phyloP scores from a whole-genome alignment of 2,113 vertebrate genomes.

The Entosphenus tridentatus region DNA sequence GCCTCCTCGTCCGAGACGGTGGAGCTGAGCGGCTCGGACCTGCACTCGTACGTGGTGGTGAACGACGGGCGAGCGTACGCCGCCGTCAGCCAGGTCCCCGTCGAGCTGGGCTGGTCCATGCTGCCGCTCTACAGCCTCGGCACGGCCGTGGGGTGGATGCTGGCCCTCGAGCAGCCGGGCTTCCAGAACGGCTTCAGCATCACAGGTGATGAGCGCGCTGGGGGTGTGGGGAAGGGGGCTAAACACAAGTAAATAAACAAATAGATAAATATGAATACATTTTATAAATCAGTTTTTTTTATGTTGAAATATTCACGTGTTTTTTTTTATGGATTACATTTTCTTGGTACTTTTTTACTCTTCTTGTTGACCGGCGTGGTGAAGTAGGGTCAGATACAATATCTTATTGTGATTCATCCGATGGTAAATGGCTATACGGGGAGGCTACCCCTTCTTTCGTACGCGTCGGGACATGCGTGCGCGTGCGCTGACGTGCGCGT shows the following conservation, averaged over 20 bases:
- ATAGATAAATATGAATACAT: background rate
- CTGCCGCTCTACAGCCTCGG: constrained; percentile 55
- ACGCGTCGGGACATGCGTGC: too few species aligned
- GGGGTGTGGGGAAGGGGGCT: too few species aligned
- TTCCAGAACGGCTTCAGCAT: constrained; percentile 62
- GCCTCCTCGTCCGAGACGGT: constrained; percentile 24
- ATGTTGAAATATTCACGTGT: background rate
- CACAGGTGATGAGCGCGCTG: constrained; percentile 25
- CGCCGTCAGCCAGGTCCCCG: constrained; percentile 60
- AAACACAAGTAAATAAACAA: too few species aligned
- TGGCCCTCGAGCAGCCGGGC: constrained; percentile 60
- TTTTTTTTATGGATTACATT: background rate
- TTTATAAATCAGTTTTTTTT: background rate
- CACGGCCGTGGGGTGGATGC: constrained; percentile 75
- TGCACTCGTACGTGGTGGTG: constrained; percentile 72
- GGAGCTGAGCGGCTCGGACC: constrained; percentile 30
- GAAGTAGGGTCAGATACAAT: too few species aligned
- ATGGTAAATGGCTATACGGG: too few species aligned
- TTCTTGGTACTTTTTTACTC: too few species aligned
- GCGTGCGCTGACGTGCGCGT: too few species aligned
- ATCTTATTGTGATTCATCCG: too few species aligned
- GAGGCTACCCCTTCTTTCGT: too few species aligned
- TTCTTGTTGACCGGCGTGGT: too few species aligned
- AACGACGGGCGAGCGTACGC: constrained; percentile 69
- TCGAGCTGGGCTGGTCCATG: constrained; percentile 40